These are phyloP conservation scores for Cantharis nigra DNA, from an alignment of 2,888 invertebrate genomes.

Conservation along the genomic window DNA sequence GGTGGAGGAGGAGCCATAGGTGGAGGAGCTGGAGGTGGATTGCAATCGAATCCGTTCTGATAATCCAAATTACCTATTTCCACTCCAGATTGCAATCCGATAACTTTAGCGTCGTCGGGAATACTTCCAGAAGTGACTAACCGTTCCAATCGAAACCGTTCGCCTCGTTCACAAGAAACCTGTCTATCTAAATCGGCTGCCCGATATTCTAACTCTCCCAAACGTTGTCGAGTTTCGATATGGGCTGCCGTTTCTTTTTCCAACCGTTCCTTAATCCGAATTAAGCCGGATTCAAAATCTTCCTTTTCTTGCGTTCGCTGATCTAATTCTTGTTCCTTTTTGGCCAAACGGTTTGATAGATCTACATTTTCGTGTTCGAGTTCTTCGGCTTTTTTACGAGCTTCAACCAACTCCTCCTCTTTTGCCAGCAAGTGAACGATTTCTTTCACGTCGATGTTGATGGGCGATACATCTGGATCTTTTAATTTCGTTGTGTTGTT, in stretches of 20 bases:
- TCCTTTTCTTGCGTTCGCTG: slow-evolving; percentile 89
- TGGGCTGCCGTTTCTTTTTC: slow-evolving; percentile 89
- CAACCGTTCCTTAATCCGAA: slow-evolving; percentile 81
- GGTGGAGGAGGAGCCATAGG: slow-evolving; percentile 33
- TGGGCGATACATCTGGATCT: slow-evolving; percentile 84
- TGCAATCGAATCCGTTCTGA: slow-evolving; percentile 32
- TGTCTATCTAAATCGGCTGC: slow-evolving; percentile 59
- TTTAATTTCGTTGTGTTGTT: slow-evolving; percentile 46
- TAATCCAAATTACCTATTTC: slow-evolving; percentile 40
- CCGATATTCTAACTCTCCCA: slow-evolving; percentile 64
- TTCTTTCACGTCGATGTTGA: slow-evolving; percentile 89
- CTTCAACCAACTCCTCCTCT: slow-evolving; percentile 89
- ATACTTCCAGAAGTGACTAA: slow-evolving; percentile 89
- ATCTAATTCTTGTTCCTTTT: slow-evolving; percentile 92
- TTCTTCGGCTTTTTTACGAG: slow-evolving; percentile 84
- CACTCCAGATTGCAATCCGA: slow-evolving; percentile 52
- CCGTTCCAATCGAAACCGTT: slow-evolving; percentile 80
- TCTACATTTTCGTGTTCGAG: slow-evolving; percentile 88
- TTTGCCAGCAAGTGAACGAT: slow-evolving; percentile 89
- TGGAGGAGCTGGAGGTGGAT: slow-evolving; percentile 53
- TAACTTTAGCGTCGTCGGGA: slow-evolving; percentile 90
- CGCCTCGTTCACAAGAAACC: slow-evolving; percentile 77
- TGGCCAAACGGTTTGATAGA: slow-evolving; percentile 82
- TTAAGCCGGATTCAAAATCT: slow-evolving; percentile 82
- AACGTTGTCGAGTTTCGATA: slow-evolving; percentile 82